These are phyloP conservation scores for Ctena decussata DNA, from an alignment of 2,888 invertebrate species.

Conservation along the genomic window DNA sequence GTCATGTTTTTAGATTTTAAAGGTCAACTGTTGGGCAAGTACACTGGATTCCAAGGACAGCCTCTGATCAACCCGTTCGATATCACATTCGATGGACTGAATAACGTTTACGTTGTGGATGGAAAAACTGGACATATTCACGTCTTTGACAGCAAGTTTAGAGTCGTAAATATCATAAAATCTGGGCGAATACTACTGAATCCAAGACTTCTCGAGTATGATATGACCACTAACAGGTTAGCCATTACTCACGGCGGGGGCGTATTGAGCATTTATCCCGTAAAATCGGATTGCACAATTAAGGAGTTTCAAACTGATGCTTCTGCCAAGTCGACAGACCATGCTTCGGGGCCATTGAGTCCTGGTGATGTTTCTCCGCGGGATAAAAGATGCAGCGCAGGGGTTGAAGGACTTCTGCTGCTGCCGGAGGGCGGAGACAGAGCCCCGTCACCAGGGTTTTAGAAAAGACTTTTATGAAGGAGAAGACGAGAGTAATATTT, in stretches of 20 bases:
- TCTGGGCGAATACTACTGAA: not conserved
- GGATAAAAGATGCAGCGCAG: not conserved
- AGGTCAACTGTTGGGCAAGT: constrained; percentile 21
- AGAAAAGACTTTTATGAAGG: not conserved
- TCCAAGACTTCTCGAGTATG: constrained; percentile 22
- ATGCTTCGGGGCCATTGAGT: not conserved
- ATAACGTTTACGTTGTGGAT: constrained; percentile 40
- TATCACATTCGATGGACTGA: constrained; percentile 22
- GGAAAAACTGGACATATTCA: constrained; percentile 41
- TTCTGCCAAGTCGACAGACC: not conserved
- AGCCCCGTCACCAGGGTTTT: not conserved
- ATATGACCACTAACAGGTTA: not conserved
- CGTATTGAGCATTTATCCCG: not conserved
- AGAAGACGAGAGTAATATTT: too few relatives aligned
- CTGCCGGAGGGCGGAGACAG: not conserved
- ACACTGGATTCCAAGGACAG: constrained; percentile 17
- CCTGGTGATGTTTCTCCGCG: not conserved
- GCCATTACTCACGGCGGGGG: constrained; percentile 35
- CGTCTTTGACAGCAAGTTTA: constrained; percentile 27
- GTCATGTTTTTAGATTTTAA: constrained; percentile 21
- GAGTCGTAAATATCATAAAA: constrained; percentile 14
- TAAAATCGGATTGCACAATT: not conserved
- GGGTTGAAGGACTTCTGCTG: not conserved
- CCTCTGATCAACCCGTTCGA: constrained; percentile 36
- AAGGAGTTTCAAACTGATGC: not conserved